Evolutionary conservation across 2,888 invertebrate species (phyloP), one percentile per base, ranked within the genome.

Genomic region (Cylindroiulus punctatus): DNA sequence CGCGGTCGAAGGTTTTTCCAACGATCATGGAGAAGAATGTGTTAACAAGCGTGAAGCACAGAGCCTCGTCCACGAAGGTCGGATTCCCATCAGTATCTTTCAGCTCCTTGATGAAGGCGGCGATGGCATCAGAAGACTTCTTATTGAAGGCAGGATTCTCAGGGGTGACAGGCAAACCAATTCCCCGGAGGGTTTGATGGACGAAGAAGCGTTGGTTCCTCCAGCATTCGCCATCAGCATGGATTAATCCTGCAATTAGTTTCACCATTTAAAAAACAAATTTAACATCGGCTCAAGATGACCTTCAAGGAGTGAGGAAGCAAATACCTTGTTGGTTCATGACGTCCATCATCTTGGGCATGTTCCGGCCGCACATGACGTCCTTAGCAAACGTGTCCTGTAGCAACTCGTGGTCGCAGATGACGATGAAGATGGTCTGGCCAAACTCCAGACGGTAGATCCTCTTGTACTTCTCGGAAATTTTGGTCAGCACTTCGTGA

Each of bases 221-320:
- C 97, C 97, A 97, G 26, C 94, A 91, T 1, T 93, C 93, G 0
- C 96, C 96, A 90, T 96, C 95, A 1, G 96, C 94, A 89, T 96
- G 95, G 89, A 97, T 95, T 32, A 97, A 91, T 88, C 97, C 97
- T 97, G 30, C 42, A 76, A 76, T 36, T 7, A 36, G 36, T 36
- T 36, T 2, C 36, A 36, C 36, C 36, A 36, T 36, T 36, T 36
- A 4, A 36, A 36, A 36, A 4, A 36, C 36, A 4, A 7, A 7
- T 36, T 36, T 36, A 36, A 4, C 36, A 36, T n/a, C n/a, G 36
- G 7, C 36, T 36, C 7, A 7, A 2, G 2, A 36, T 7, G 44
- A 1, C 4, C 7, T 44, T 44, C 36, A 4, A 5, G n/a, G 19
- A 57, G 19, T 3, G 19, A 57, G 3, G 1, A 22, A 22, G 22